phyloP scores from a whole-genome alignment of 1,140 invertebrate genomes.

The Plutomurus gul region DNA sequence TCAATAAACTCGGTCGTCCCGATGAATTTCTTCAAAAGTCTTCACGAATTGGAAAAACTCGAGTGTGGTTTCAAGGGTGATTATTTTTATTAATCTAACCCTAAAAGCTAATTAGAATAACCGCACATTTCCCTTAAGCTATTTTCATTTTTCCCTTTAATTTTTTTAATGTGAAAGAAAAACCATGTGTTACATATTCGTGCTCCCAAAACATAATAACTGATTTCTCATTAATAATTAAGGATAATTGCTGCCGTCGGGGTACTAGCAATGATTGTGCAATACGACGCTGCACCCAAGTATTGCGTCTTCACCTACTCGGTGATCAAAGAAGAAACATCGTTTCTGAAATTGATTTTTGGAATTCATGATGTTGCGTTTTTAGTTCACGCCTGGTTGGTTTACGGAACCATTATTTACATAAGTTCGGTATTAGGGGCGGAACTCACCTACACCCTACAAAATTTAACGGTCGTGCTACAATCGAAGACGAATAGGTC shows the following conservation, averaged over 20 bases:
- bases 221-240: too few species aligned
- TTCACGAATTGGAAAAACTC: background rate
- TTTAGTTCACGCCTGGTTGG: slow-evolving; percentile 28
- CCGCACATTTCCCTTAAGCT: background rate
- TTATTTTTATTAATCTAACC: background rate
- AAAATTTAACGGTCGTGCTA: background rate
- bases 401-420: slow-evolving; percentile 1
- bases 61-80: slow-evolving; percentile 8
- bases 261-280: background rate
- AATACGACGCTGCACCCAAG: slow-evolving; percentile 33
- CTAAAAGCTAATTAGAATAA: background rate
- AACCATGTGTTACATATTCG: too few species aligned
- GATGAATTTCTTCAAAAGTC: background rate
- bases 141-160: background rate
- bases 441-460: background rate
- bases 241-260: slow-evolving; percentile 26
- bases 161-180: too few species aligned
- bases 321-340: background rate
- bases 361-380: slow-evolving; percentile 31
- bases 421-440: slow-evolving; percentile 9
- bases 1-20: background rate
- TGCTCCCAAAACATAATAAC: too few species aligned
- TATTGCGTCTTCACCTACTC: slow-evolving; percentile 39
- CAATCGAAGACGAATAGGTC: background rate
- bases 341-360: slow-evolving; percentile 22